Evolutionary conservation across 2,797 vertebrate species (phyloP), one percentile per base, ranked within the genome.

Genomic region (Pyrocephalus nanus): DNA sequence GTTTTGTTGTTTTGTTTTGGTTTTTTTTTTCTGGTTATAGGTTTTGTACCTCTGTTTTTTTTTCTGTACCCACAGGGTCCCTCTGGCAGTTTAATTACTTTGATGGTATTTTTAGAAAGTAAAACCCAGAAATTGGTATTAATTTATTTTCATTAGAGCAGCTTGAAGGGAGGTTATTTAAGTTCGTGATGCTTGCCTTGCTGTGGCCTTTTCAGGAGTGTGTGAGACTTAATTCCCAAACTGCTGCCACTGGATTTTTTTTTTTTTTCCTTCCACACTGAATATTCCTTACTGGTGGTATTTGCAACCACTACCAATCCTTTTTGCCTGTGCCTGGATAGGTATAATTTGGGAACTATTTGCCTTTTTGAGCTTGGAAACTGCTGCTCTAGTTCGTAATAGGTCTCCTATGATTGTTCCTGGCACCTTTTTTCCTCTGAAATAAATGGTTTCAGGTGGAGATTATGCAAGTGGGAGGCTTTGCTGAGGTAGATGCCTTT

Each of bases 271-370:
- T 69, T 50, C 42, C 30, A 61, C 34, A n/a, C 18, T 27, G 47
- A 34, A 4, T 40, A 8, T 48, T 23, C 9, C 27, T 81, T 83
- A 48, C 64, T 67, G 55, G 77, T 83, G 65, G 12, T 42, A 2
- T 88, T 94, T 62, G 17, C 67, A 19, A 7, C 36, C 47, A 36
- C 45, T 21, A 4, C 38, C 30, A 10, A 14, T n/a, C 17, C 17
- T 65, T 78, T 62, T 18, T 71, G 10, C 34, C 26, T 45, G 7
- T 55, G 19, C 15, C 51, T 58, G 12, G 8, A 0, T 20, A 1
- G 0, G 0, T 29, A 4, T 27, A 53, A 53, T 26, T 71, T 61
- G 38, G 58, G 15, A 77, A 15, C 48, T 0, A 6, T 53, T 86
- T 94, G 72, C 82, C 69, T 77, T 70, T 34, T 12, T n/a, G n/a